Percentiles rank a stretch among this genome's conserved stretches.
phyloP scores from a whole-genome alignment of 2,113 vertebrate genomes.

The Chunga burmeisteri region DNA sequence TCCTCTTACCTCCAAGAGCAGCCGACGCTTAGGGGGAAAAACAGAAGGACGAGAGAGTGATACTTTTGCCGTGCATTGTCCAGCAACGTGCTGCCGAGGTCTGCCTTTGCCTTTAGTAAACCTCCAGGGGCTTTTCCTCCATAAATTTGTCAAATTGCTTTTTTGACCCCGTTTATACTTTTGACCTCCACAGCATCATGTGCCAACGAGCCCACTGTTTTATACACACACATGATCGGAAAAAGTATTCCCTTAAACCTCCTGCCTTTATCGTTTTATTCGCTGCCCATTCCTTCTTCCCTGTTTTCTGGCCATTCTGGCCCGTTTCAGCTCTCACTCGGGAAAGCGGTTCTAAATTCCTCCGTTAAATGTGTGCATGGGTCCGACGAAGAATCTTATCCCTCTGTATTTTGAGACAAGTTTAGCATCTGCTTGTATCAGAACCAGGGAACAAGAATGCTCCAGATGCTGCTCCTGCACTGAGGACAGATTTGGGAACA shows the following conservation, averaged over 20 bases:
- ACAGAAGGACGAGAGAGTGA: neutral
- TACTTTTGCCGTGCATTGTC: neutral
- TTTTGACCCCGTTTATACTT: conserved; percentile 54
- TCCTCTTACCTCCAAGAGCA: neutral
- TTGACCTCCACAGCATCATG: conserved; percentile 36
- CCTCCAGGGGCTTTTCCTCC: conserved; percentile 49
- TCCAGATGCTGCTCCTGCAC: neutral
- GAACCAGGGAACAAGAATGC: neutral
- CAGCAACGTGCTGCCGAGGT: neutral
- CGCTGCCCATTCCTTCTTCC: neutral
- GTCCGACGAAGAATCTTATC: neutral
- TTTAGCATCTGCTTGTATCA: neutral
- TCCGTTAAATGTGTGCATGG: neutral
- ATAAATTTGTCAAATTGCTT: conserved; percentile 29
- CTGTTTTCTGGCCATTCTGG: neutral
- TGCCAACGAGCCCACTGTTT: neutral
- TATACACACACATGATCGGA: neutral
- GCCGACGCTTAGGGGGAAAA: neutral
- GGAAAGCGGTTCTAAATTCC: neutral
- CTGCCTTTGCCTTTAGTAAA: conserved; percentile 36
- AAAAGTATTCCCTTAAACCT: neutral
- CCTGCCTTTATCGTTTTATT: neutral
- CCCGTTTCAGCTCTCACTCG: neutral
- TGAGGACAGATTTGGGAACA: neutral
- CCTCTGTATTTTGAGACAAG: neutral